Evolutionary conservation across 2,797 vertebrate species (phyloP).

Genomic region (Remorina albescens): DNA sequence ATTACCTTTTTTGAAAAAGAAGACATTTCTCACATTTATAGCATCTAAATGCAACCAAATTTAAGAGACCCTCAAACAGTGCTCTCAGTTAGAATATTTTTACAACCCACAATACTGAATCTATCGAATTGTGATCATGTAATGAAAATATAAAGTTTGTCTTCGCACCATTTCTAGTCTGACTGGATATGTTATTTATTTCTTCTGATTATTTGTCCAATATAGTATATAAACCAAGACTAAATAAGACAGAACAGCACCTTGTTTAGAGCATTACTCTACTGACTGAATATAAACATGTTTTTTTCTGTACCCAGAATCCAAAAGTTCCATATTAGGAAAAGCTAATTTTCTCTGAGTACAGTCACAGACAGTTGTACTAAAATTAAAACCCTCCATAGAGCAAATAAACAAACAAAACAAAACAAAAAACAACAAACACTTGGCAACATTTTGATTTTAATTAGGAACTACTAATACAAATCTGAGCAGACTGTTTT

Average conservation of each 20-base stretch:
- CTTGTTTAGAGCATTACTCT: background rate
- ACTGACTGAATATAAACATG: background rate
- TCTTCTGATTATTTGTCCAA: background rate
- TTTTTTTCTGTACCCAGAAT: background rate
- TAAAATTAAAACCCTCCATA: background rate
- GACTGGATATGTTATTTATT: background rate
- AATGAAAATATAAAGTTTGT: background rate
- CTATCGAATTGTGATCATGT: background rate
- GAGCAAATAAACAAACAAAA: no score
- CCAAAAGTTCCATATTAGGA: background rate
- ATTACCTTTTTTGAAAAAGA: background rate
- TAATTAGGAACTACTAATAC: background rate
- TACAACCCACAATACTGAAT: background rate
- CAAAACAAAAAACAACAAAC: background rate
- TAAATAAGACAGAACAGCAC: no score
- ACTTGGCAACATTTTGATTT: background rate
- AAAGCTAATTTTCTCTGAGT: background rate
- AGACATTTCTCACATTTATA: no score
- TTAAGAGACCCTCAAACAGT: background rate
- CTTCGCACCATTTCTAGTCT: background rate
- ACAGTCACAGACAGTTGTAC: background rate
- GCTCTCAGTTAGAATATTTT: background rate
- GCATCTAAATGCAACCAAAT: background rate
- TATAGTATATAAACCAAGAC: background rate
- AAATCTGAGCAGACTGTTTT: constrained; percentile 1